A percentile compares a stretch with the other conserved stretches of the same genome.
phyloP scores from a whole-genome alignment of 2,888 invertebrate genomes.

The Nomada hirtipes region DNA sequence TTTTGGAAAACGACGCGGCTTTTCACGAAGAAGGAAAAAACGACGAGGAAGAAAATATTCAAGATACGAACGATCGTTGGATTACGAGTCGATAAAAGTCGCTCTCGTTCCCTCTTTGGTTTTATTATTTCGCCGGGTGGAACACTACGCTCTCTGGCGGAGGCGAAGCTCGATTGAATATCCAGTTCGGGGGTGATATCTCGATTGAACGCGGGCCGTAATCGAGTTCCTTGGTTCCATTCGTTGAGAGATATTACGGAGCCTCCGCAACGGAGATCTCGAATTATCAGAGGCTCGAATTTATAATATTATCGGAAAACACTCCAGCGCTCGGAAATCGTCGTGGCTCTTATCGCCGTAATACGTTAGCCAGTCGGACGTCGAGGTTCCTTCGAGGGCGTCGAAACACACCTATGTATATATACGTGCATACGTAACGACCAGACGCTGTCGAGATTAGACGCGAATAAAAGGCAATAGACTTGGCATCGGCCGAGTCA shows the following conservation, averaged over 20 bases:
- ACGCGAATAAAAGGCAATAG: constrained; percentile 51
- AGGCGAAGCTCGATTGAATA: constrained; percentile 43
- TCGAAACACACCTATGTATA: constrained; percentile 10
- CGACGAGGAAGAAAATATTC: neutral
- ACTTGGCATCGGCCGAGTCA: constrained; percentile 70
- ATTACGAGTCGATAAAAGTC: constrained; percentile 23
- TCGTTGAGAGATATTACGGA: constrained; percentile 44
- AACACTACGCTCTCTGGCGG: neutral
- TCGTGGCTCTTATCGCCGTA: constrained; percentile 40
- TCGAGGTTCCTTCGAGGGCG: neutral
- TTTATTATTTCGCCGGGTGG: constrained; percentile 24
- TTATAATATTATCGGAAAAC: constrained; percentile 59
- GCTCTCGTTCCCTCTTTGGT: constrained; percentile 2
- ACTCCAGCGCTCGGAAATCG: constrained; percentile 47
- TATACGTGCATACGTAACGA: neutral
- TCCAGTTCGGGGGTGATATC: constrained; percentile 34
- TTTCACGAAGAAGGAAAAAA: neutral
- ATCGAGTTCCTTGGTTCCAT: constrained; percentile 55
- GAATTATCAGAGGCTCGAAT: constrained; percentile 57
- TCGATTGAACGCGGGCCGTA: constrained; percentile 40
- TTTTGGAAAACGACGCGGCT: constrained; percentile 14
- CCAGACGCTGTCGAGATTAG: constrained; percentile 28
- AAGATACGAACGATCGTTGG: neutral
- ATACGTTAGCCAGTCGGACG: constrained; percentile 11
- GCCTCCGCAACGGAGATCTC: constrained; percentile 9